A percentile compares a stretch with the other conserved stretches of the same genome.
These are phyloP conservation scores for Loriculus beryllinus DNA, from an alignment of 2,797 vertebrate genomes.

Conservation along the genomic window DNA sequence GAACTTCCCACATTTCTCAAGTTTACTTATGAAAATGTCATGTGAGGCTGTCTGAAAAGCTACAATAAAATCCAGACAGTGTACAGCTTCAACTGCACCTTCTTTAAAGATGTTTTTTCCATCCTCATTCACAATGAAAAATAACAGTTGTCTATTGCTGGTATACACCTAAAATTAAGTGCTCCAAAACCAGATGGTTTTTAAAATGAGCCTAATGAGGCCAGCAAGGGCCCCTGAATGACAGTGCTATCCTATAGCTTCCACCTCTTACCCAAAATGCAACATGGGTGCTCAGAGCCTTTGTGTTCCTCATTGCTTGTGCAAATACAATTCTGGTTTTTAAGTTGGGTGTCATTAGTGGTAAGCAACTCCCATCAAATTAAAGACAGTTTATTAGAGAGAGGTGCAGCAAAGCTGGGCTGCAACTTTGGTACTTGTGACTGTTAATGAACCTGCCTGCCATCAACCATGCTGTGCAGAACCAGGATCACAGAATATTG, in stretches of 20 bases:
- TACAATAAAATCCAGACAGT: not conserved
- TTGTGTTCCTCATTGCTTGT: not conserved
- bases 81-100: not conserved
- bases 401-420: not conserved
- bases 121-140: not conserved
- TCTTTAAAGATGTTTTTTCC: not conserved
- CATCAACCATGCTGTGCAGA: not conserved
- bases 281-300: not conserved
- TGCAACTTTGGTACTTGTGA: not conserved
- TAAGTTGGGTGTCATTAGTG: not conserved
- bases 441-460: not conserved
- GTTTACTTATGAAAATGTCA: not conserved
- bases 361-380: not conserved
- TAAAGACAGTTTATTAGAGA: not conserved
- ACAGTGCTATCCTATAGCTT: not conserved
- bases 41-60: not conserved
- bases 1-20: not conserved
- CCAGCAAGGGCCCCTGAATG: not conserved
- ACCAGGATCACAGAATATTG: not conserved
- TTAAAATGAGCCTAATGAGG: not conserved
- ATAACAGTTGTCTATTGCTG: not conserved
- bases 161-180: not conserved
- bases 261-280: not conserved
- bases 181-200: not conserved
- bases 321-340: not conserved